Percentiles rank a stretch among this genome's conserved stretches.
phyloP scores from a whole-genome alignment of 2,888 invertebrate species.

The Spilarctia lutea region DNA sequence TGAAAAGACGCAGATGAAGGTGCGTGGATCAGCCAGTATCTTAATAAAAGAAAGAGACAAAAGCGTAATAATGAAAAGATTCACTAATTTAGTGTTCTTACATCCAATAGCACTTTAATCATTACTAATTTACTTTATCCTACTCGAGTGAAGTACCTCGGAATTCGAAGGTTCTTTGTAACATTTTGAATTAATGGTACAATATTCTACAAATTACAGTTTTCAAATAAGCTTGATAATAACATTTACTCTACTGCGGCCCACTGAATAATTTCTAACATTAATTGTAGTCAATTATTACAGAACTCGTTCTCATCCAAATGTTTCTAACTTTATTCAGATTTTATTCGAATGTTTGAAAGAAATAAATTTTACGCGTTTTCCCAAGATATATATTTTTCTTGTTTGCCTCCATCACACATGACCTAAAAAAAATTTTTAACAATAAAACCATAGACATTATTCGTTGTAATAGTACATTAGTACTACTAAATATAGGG shows the following conservation, averaged over 20 bases:
- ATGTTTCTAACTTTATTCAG: conserved; percentile 3
- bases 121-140: not conserved
- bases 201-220: too few species aligned
- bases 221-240: not conserved
- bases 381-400: conserved; percentile 24
- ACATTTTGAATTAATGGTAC: not conserved
- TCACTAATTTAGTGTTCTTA: not conserved
- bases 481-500: not conserved
- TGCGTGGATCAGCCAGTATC: too few species aligned
- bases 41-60: too few species aligned
- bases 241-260: not conserved
- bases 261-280: not conserved
- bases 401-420: too few species aligned
- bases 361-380: conserved; percentile 35
- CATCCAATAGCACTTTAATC: not conserved
- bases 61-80: too few species aligned
- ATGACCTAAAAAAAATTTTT: too few species aligned
- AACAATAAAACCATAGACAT: not conserved
- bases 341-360: conserved; percentile 34
- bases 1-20: too few species aligned
- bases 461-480: too few species aligned
- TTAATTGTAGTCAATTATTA: not conserved
- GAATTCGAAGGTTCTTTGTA: not conserved
- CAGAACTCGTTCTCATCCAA: not conserved
- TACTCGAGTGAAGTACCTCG: not conserved